These are phyloP conservation scores for Rhopalosiphum padi DNA, from an alignment of 1,140 invertebrate genomes.

Conservation along the genomic window DNA sequence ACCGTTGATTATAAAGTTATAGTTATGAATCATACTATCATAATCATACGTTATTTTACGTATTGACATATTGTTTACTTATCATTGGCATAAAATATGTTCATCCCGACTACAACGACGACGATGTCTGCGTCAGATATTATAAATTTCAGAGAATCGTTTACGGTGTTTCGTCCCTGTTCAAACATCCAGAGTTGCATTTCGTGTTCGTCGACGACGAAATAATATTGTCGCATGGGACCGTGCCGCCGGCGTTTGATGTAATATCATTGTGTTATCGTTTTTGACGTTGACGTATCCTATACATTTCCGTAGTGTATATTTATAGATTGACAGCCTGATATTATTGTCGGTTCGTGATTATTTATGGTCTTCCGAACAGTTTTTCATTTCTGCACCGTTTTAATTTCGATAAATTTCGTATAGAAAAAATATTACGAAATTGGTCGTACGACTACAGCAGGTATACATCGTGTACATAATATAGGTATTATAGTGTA, in stretches of 20 bases:
- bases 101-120: not conserved
- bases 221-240: slow-evolving; percentile 3
- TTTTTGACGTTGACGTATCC: not conserved
- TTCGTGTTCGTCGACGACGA: not conserved
- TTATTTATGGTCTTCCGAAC: not conserved
- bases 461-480: not conserved
- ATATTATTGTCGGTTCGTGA: not conserved
- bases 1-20: no score
- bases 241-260: not conserved
- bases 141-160: not conserved
- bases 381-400: not conserved
- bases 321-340: not conserved
- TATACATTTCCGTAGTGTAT: not conserved
- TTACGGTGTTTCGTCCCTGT: not conserved
- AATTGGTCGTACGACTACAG: not conserved
- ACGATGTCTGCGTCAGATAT: not conserved
- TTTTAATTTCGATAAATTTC: not conserved
- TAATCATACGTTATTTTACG: no score
- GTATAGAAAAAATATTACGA: not conserved
- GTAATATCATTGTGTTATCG: not conserved
- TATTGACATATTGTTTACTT: not conserved
- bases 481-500: not conserved
- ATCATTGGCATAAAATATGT: not conserved
- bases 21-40: no score
- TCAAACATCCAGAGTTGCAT: not conserved